These are phyloP conservation scores for Ethmia dodecea DNA, from an alignment of 2,888 invertebrate species.

Conservation along the genomic window DNA sequence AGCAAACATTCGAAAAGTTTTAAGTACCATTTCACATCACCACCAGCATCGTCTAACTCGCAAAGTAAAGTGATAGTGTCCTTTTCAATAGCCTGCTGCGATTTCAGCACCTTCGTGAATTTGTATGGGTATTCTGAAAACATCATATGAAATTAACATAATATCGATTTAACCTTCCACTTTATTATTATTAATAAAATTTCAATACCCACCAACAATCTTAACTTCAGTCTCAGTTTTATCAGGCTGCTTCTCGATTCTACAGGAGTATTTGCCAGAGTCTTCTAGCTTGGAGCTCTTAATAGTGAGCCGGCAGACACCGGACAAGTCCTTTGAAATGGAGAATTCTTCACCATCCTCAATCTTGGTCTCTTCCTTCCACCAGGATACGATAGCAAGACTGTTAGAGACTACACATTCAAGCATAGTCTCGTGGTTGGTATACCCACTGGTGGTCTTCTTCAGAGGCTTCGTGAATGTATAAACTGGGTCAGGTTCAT, in stretches of 20 bases:
- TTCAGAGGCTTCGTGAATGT: conserved; percentile 94
- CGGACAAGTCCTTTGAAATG: conserved; percentile 95
- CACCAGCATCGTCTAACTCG: conserved; percentile 97
- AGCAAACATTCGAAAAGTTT: too few species aligned
- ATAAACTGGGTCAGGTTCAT: conserved; percentile 97
- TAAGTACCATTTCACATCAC: conserved; percentile 92
- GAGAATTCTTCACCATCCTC: conserved; percentile 89
- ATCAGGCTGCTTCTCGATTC: conserved; percentile 92
- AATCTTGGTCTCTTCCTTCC: conserved; percentile 87
- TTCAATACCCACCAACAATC: conserved; percentile 81
- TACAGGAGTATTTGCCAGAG: conserved; percentile 92
- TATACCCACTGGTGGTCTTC: conserved; percentile 92
- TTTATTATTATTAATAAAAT: background rate
- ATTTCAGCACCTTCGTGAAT: conserved; percentile 95
- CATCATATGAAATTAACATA: background rate
- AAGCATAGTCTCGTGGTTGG: conserved; percentile 91
- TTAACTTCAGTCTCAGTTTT: conserved; percentile 89
- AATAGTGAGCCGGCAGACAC: conserved; percentile 92
- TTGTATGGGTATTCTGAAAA: conserved; percentile 93
- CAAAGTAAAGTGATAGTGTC: conserved; percentile 95
- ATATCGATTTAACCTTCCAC: background rate
- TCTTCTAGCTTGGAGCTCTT: conserved; percentile 90
- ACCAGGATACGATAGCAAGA: conserved; percentile 97
- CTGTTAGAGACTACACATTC: conserved; percentile 97
- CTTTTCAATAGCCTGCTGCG: conserved; percentile 95